These are phyloP conservation scores for Numenius phaeopus DNA, from an alignment of 2,797 vertebrate genomes.

Conservation along the genomic window DNA sequence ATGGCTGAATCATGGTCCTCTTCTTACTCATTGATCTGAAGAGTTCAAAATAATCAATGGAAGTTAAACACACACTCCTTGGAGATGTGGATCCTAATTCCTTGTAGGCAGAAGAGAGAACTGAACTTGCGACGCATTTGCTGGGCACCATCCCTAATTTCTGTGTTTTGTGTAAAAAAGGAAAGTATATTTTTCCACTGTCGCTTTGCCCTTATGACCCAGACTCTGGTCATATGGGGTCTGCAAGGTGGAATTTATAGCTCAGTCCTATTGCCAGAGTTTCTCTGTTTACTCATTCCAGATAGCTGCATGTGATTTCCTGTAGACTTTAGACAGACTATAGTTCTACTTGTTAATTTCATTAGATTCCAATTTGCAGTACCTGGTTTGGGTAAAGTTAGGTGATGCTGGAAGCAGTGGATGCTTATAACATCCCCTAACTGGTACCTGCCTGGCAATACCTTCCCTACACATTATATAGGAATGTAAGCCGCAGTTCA, in stretches of 20 bases:
- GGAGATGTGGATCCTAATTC: not conserved
- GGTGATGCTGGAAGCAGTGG: not conserved
- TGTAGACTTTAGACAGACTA: not conserved
- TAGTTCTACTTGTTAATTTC: not conserved
- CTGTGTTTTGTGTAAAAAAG: not conserved
- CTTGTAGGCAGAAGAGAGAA: not conserved
- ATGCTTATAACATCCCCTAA: fast-evolving
- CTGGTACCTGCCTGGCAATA: not conserved
- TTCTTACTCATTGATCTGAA: not conserved
- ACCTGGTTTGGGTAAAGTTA: not conserved
- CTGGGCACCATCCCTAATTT: not conserved
- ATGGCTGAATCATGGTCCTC: not conserved
- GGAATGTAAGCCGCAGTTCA: not conserved
- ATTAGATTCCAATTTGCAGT: not conserved
- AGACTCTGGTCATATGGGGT: not conserved
- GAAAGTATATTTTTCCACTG: not conserved
- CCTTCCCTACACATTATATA: not conserved
- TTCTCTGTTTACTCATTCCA: not conserved
- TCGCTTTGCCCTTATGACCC: fast-evolving
- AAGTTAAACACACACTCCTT: not conserved
- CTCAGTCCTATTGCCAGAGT: not conserved
- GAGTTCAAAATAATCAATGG: not conserved
- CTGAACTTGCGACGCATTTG: not conserved
- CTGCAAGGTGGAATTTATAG: not conserved
- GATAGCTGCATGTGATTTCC: not conserved